Conservation (phyloP, 2,113 vertebrate genomes). For the Arothron firmamentum region DNA sequence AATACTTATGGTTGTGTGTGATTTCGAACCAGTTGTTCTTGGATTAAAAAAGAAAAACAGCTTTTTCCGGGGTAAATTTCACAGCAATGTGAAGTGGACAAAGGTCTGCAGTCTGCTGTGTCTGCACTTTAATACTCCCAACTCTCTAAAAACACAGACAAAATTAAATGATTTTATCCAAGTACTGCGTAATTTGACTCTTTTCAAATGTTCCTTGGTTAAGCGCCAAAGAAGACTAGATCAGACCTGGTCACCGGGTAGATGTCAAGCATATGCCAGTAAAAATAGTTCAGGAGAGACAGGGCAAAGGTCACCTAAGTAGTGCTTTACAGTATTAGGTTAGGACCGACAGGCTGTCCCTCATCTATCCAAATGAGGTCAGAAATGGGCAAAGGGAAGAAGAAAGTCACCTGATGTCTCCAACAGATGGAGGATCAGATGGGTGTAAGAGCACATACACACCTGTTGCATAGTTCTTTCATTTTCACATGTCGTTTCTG, state of each 20-base stretch:
- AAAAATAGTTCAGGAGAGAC: constrained; percentile 29
- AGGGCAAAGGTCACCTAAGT: constrained; percentile 24
- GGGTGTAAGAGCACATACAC: background rate
- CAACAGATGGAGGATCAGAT: background rate
- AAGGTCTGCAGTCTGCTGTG: no score
- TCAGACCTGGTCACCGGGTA: constrained; percentile 4
- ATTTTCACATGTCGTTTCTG: background rate
- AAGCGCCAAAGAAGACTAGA: background rate
- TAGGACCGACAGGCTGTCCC: background rate
- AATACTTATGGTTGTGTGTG: no score
- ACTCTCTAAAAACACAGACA: background rate
- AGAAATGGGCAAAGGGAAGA: background rate
- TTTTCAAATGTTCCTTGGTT: background rate
- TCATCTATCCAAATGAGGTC: constrained; percentile 12
- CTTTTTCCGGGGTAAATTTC: no score
- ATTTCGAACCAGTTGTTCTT: no score
- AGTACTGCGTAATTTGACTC: background rate
- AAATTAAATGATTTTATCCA: background rate
- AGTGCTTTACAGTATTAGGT: constrained; percentile 1
- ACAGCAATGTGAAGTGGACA: no score
- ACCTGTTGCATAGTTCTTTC: constrained; percentile 2
- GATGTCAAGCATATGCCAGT: constrained; percentile 19
- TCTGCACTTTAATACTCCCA: no score
- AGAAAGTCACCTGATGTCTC: constrained; percentile 8
- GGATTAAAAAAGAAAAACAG: no score